These are phyloP conservation scores for Anguilla japonica DNA, from an alignment of 2,113 vertebrate genomes.

Conservation along the genomic window DNA sequence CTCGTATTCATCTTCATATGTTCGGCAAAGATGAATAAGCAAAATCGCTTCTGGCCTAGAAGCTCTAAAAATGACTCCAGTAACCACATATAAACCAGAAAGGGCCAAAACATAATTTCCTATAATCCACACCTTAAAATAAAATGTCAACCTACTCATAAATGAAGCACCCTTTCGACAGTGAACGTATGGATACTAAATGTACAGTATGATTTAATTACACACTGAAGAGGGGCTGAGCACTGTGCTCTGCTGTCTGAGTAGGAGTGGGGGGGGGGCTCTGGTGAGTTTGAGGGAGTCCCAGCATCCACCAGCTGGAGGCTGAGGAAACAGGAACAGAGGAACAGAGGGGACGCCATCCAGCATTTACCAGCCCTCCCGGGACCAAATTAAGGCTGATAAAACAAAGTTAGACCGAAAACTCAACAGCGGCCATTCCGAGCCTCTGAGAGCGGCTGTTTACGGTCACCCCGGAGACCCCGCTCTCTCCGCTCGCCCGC, in stretches of 20 bases:
- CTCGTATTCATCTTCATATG: too few species aligned
- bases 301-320: constrained; percentile 21
- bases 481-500: neutral
- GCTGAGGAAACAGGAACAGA: constrained; percentile 8
- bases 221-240: neutral
- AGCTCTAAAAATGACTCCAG: too few species aligned
- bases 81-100: too few species aligned
- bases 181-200: too few species aligned
- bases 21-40: too few species aligned
- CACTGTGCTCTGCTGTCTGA: neutral
- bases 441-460: neutral
- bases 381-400: neutral
- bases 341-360: neutral
- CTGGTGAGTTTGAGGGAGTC: neutral
- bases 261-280: neutral
- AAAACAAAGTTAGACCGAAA: constrained; percentile 24
- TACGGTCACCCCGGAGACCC: neutral
- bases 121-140: too few species aligned
- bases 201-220: too few species aligned
- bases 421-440: neutral
- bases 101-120: too few species aligned
- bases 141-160: too few species aligned
- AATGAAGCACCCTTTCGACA: too few species aligned
- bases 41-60: too few species aligned
- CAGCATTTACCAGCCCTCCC: neutral